Conservation (phyloP, 2,797 vertebrate species). For the Crenichthys baileyi region DNA sequence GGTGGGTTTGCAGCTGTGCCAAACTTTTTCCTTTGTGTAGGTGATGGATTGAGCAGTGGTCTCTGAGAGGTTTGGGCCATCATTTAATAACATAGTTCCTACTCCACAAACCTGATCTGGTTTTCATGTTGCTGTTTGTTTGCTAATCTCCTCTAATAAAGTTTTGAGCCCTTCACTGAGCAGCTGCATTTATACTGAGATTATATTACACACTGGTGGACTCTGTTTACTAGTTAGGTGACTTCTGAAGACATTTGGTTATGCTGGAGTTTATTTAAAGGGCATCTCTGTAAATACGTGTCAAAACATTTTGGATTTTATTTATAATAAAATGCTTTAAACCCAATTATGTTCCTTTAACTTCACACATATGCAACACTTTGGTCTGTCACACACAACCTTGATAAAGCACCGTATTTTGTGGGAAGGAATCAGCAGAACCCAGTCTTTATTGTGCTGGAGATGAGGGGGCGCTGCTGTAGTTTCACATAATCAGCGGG, state of each 20-base stretch:
- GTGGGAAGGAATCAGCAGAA: not conserved
- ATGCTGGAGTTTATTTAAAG: not conserved
- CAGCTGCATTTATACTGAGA: no score
- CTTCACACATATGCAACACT: not conserved
- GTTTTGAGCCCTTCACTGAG: no score
- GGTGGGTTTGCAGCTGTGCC: not conserved
- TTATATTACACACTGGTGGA: not conserved
- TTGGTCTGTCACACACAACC: not conserved
- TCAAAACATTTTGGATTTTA: not conserved
- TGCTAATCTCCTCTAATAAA: not conserved
- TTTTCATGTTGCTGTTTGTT: not conserved
- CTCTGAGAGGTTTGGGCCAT: not conserved
- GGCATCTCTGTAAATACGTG: not conserved
- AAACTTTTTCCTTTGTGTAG: not conserved
- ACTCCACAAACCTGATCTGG: not conserved
- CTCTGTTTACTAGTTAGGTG: not conserved
- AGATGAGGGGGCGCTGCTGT: not conserved
- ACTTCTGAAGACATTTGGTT: not conserved
- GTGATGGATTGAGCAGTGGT: not conserved
- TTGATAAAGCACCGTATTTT: not conserved
- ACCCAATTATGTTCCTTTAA: not conserved
- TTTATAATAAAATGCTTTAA: not conserved
- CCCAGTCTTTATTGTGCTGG: not conserved
- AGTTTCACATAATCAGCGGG: slow-evolving; percentile 2
- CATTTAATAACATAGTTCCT: not conserved